Evolutionary conservation across 2,113 vertebrate genomes (phyloP), one percentile per base, ranked within the genome.

Genomic region (Gymnarchus niloticus): DNA sequence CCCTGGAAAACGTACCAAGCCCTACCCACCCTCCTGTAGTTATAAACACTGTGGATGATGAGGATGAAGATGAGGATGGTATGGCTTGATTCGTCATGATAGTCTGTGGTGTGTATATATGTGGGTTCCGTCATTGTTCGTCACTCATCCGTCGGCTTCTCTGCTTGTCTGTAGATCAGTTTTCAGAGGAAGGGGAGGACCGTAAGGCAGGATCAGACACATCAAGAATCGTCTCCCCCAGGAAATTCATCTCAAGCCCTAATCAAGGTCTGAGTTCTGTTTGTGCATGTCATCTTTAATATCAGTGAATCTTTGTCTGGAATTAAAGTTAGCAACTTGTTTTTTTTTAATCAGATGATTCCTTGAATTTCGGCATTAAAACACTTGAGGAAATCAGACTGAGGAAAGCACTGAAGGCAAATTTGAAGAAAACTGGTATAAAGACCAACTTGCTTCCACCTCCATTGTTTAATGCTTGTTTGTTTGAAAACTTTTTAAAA

Each of bases 11-110:
- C 0, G 97, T 99, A 0, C 98, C 97, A 0, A 99, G 98, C 33
- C 98, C 98, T 37, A 98, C 98, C 0, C 98, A 99, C 52, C 98
- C 98, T 69, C 98, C 98, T 0, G 97, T 99, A 25, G 98, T 99
- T 2, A 99, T 99, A 86, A 99, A 99, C 44, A 96, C 98, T 86
- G 96, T 95, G 0, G 98, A 99, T 85, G 98, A 99, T 46, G 98
- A 99, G 3, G 97, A 99, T 65, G 96, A 96, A 81, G 98, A 99
- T 84, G 98, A 99, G 86, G 98, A 98, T 93, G 94, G 94, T 95
- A 59, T 86, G 77, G 1, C 21, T 77, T 59, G 0, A 0, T 14
- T n/a, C 49, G 0, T 2, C 0, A 83, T 83, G 1, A 0, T 0
- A 0, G 17, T 52, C 1, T 41, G n/a, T 86, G 52, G 33, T 81